phyloP scores from a whole-genome alignment of 2,113 vertebrate species.

The Climacteris rufus region DNA sequence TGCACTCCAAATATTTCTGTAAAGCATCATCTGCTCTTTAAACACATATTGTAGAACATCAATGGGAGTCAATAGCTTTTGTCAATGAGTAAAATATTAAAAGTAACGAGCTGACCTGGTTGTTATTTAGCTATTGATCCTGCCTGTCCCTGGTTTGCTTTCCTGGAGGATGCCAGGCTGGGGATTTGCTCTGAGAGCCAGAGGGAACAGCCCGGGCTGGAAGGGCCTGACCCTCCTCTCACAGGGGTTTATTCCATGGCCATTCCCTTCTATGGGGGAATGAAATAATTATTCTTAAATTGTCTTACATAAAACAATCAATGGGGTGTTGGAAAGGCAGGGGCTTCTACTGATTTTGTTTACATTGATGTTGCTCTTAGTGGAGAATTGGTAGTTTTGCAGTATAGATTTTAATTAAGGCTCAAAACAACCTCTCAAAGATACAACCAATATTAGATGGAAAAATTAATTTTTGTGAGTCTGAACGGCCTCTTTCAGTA shows the following conservation, averaged over 20 bases:
- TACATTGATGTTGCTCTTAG: neutral
- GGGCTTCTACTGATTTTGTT: neutral
- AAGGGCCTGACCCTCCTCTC: accelerated
- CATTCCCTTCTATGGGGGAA: neutral
- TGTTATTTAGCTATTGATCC: neutral
- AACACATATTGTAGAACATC: neutral
- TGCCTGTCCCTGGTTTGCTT: neutral
- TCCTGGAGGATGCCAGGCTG: neutral
- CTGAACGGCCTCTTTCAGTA: neutral
- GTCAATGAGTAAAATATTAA: constrained; percentile 16
- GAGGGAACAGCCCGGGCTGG: neutral
- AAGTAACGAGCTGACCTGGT: neutral
- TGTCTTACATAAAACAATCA: neutral
- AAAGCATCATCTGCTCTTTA: constrained; percentile 32
- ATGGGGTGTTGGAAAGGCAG: neutral
- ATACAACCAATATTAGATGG: neutral
- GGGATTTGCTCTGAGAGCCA: neutral
- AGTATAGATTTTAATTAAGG: constrained; percentile 19
- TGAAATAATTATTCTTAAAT: neutral
- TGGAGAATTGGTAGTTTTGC: neutral
- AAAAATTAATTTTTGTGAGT: neutral
- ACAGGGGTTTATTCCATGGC: accelerated
- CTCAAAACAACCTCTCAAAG: neutral
- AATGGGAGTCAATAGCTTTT: neutral
- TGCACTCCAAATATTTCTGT: neutral